Evolutionary conservation across 1,140 invertebrate genomes (phyloP).

Genomic region (Drosophila teissieri): DNA sequence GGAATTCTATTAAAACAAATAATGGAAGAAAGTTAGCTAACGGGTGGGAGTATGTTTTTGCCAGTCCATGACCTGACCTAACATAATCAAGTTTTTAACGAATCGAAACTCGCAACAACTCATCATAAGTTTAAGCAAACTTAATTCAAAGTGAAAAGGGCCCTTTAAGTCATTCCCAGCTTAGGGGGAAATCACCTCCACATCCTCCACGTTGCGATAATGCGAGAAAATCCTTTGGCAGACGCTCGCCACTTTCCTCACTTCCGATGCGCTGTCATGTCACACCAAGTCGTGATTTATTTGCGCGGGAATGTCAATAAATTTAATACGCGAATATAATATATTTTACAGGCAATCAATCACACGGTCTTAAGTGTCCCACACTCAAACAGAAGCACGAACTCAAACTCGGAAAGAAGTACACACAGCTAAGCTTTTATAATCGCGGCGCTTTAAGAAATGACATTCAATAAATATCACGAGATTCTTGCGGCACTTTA

Average conservation of each 20-base stretch:
- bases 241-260: slow-evolving; percentile 16
- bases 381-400: slow-evolving; percentile 14
- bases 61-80: slow-evolving; percentile 41
- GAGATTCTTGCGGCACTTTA: not conserved
- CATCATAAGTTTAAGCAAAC: slow-evolving; percentile 42
- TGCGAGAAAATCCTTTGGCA: slow-evolving; percentile 46
- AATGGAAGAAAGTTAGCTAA: slow-evolving; percentile 59
- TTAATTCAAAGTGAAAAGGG: slow-evolving; percentile 17
- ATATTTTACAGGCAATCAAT: slow-evolving; percentile 63
- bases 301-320: slow-evolving; percentile 50
- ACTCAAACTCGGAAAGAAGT: slow-evolving; percentile 9
- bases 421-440: slow-evolving; percentile 34
- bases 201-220: slow-evolving; percentile 10
- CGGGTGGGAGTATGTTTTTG: slow-evolving; percentile 49
- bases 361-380: slow-evolving; percentile 41
- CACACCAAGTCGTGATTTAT: slow-evolving; percentile 55
- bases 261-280: slow-evolving; percentile 40
- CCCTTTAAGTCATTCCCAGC: slow-evolving; percentile 9
- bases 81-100: slow-evolving; percentile 47
- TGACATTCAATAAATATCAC: not conserved
- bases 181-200: not conserved
- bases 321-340: slow-evolving; percentile 51
- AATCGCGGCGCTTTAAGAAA: slow-evolving; percentile 37
- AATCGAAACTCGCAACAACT: slow-evolving; percentile 25
- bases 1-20: slow-evolving; percentile 68